phyloP scores from a whole-genome alignment of 2,797 vertebrate species.

The Philypnodon macrostomus region DNA sequence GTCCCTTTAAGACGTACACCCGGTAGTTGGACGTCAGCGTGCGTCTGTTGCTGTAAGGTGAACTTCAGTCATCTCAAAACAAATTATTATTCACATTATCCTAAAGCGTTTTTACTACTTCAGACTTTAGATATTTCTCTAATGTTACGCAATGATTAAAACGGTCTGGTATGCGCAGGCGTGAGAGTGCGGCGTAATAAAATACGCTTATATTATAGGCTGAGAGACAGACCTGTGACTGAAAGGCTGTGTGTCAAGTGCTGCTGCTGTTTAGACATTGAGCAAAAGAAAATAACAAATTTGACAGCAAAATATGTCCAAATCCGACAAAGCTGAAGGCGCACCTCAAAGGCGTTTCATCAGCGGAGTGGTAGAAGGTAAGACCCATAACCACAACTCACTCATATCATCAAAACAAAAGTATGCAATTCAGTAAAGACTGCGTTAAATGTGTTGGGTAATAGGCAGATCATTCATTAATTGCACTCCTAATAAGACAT shows the following conservation, averaged over 20 bases:
- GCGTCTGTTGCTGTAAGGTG: slow-evolving; percentile 5
- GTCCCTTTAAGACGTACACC: slow-evolving; percentile 59
- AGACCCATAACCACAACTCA: slow-evolving; percentile 50
- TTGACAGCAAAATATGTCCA: slow-evolving; percentile 56
- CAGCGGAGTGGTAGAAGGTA: slow-evolving; percentile 93
- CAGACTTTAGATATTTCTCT: slow-evolving; percentile 14
- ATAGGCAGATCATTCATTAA: neutral
- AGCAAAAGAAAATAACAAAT: too few relatives aligned
- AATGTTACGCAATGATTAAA: neutral
- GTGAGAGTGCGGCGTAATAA: neutral
- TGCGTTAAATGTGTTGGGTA: neutral
- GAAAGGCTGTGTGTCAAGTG: neutral
- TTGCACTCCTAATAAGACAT: slow-evolving; percentile 24
- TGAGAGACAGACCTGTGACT: neutral
- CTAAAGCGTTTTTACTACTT: slow-evolving; percentile 7
- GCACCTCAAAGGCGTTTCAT: slow-evolving; percentile 78
- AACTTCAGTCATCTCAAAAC: slow-evolving; percentile 9
- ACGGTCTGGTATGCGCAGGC: slow-evolving; percentile 24
- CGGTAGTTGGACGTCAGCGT: slow-evolving; percentile 13
- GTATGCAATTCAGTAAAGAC: neutral
- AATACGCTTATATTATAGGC: slow-evolving; percentile 5
- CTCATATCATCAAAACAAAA: neutral
- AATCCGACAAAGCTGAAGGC: slow-evolving; percentile 13
- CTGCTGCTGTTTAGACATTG: too few relatives aligned
- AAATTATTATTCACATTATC: neutral